Conservation (phyloP, 2,797 vertebrate species). For the Sandelia bainsii region DNA sequence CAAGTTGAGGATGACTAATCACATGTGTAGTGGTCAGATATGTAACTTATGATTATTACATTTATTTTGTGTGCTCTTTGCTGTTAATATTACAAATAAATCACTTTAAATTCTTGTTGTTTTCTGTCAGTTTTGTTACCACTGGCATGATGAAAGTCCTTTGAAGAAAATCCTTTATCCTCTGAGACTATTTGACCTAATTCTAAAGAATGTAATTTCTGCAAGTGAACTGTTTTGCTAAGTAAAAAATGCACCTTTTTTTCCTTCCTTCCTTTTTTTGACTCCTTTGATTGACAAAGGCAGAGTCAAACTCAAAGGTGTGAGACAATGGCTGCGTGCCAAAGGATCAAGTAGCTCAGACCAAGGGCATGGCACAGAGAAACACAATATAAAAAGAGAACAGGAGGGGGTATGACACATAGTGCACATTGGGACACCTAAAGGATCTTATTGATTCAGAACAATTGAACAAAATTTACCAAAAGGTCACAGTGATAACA, state of each 20-base stretch:
- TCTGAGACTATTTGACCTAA: conserved; percentile 24
- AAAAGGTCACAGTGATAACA: conserved; percentile 3
- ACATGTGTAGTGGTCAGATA: conserved; percentile 11
- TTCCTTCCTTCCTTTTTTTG: background rate
- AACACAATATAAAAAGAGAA: background rate
- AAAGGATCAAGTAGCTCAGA: conserved; percentile 9
- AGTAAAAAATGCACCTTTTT: background rate
- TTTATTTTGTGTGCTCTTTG: background rate
- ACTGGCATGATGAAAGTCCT: conserved; percentile 30
- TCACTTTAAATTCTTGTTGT: conserved; percentile 2
- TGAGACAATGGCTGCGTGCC: background rate
- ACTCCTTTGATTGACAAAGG: conserved; percentile 9
- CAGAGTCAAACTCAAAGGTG: background rate
- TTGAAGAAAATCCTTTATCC: conserved; percentile 35
- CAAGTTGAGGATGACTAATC: conserved; percentile 28
- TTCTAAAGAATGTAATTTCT: conserved; percentile 39
- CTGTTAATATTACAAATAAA: background rate
- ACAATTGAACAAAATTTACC: conserved; percentile 7
- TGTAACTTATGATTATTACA: conserved; percentile 9
- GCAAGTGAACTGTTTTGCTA: conserved; percentile 23
- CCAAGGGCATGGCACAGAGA: conserved; percentile 16
- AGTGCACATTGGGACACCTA: conserved; percentile 2
- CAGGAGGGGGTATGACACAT: conserved; percentile 2
- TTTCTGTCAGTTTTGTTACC: conserved; percentile 8
- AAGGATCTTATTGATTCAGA: conserved; percentile 12